Percentiles rank a stretch among this genome's conserved stretches.
phyloP scores from a whole-genome alignment of 1,140 invertebrate genomes.

The Drosophila neocordata region DNA sequence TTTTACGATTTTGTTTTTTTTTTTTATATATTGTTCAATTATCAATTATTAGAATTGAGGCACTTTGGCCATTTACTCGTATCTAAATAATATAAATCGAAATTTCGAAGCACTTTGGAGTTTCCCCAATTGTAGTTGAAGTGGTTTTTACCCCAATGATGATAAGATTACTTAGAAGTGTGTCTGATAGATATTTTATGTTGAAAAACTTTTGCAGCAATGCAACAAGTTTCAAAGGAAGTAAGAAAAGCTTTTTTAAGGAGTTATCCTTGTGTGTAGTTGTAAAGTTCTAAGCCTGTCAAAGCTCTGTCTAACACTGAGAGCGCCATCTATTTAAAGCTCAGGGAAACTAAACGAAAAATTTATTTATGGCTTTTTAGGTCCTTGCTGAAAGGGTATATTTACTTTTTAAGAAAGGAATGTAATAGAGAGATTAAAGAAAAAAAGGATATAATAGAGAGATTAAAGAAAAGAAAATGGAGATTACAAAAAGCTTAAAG shows the following conservation, averaged over 20 bases:
- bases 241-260: constrained; percentile 5
- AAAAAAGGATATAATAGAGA: too few species aligned
- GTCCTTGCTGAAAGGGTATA: neutral
- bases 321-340: constrained; percentile 55
- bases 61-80: too few species aligned
- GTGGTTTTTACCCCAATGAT: neutral
- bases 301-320: constrained; percentile 30
- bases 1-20: neutral
- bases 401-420: neutral
- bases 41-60: neutral
- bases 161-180: neutral
- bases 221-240: constrained; percentile 48
- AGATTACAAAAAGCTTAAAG: too few species aligned
- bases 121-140: neutral
- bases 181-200: neutral
- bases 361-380: constrained; percentile 31
- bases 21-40: neutral
- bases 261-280: constrained; percentile 18
- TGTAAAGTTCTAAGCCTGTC: constrained; percentile 31
- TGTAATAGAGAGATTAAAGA: too few species aligned
- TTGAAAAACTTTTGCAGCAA: neutral
- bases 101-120: neutral
- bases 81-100: neutral
- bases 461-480: too few species aligned
- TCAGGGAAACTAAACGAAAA: constrained; percentile 25